Base-by-base conservation (phyloP, 2,113 vertebrate genomes). In the Bos indicus region DNA sequence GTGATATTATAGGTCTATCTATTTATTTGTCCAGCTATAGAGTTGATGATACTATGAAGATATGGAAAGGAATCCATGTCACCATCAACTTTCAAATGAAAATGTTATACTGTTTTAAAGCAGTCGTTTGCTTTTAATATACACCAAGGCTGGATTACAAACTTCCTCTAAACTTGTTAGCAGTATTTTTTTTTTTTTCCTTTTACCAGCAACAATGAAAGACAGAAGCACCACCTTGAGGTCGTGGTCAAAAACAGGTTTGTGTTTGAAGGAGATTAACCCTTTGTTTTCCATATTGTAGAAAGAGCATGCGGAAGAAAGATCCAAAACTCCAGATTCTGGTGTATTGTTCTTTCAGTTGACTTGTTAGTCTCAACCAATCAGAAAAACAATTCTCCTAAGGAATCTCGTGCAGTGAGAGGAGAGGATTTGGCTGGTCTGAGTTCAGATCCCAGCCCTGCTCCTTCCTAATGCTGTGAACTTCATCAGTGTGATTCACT, bases 1-100 rank as follows among this genome's bases (percentile, higher is more conserved):
- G 85, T 89, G 96, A 87, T 95, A 95, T 97, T 97, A 88, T 94
- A 92, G 98, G 94, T 92, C 96, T 96, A 56, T 94, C 74, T 96
- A 95, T 90, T 96, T 96, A 97, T 98, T 98, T 93, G 97, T 78
- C 86, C 97, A 92, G 95, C 84, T 95, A 97, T 57, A 95, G 77
- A 96, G 89, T 90, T 94, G 94, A 98, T 97, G 97, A 94, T 74
- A 56, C 36, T 46, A 30, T 52, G 64, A 91, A 95, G 57, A 97
- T 77, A 97, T 19, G n/a, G 90, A 94, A 97, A 97, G 85, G 77
- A 97, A 92, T 85, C 71, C 67, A 25, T 30, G 74, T 95, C 84
- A 87, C 90, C 64, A 64, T 80, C 62, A 81, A 93, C 8, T 3
- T 80, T 48, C 95, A 96, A 96, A 67, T 13, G 82, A 89, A 92